A percentile compares a stretch with the other conserved stretches of the same genome.
Evolutionary conservation across 2,888 invertebrate species (phyloP).

Genomic region (Sthenelais limicola): DNA sequence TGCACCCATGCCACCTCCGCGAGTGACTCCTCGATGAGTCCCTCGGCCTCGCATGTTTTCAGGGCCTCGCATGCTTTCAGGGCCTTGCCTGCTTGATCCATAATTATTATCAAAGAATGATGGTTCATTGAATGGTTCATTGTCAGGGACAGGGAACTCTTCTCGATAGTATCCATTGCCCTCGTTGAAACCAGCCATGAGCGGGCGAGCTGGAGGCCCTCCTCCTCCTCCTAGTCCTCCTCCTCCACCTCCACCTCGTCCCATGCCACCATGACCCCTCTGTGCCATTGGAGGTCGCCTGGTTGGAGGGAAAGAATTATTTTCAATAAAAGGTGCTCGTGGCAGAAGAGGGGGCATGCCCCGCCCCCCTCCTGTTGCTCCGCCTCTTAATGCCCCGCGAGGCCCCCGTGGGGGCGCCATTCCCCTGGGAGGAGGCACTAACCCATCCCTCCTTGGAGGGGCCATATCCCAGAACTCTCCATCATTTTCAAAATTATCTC

Average conservation of each 20-base stretch:
- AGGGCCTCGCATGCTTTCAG: no score
- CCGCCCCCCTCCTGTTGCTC: not conserved
- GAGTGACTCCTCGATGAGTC: not conserved
- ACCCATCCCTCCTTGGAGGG: not conserved
- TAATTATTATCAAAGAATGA: no score
- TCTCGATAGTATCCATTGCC: not conserved
- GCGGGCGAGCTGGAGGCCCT: not conserved
- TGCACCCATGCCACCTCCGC: not conserved
- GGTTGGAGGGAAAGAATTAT: no score
- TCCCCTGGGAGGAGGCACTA: not conserved
- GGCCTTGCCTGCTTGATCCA: no score
- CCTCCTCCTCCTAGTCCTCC: not conserved
- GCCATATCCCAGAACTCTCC: not conserved
- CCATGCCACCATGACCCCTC: not conserved
- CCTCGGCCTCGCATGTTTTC: not conserved
- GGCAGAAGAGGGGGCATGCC: not conserved
- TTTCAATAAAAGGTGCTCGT: no score
- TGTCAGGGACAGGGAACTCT: not conserved
- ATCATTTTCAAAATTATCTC: slow-evolving; percentile 2
- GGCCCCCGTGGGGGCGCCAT: not conserved
- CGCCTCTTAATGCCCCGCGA: no score
- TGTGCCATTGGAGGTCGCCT: no score
- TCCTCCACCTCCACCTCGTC: not conserved
- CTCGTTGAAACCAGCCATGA: not conserved
- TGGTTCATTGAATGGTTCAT: not conserved